Conservation (phyloP, 1,140 invertebrate species). For the Rhagoletis zephyria region DNA sequence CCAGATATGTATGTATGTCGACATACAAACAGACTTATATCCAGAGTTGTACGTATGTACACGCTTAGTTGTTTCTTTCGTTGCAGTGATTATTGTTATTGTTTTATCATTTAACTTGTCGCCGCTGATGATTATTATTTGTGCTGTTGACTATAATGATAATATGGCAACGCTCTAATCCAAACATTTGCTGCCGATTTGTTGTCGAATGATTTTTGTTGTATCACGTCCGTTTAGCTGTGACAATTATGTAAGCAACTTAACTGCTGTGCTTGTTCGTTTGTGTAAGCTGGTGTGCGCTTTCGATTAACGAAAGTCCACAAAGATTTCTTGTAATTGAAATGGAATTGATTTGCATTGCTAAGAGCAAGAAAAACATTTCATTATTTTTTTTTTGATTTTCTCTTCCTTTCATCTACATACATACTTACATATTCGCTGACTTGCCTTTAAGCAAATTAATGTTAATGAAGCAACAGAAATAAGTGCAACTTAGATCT, state of each 20-base stretch:
- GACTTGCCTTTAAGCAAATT: not conserved
- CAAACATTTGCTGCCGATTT: slow-evolving; percentile 8
- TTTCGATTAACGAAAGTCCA: slow-evolving; percentile 38
- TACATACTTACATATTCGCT: not conserved
- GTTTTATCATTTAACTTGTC: not conserved
- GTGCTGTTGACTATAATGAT: not conserved
- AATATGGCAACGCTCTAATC: slow-evolving; percentile 1
- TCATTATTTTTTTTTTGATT: not conserved
- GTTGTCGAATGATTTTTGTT: slow-evolving; percentile 1
- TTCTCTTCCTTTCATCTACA: not conserved
- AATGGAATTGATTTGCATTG: slow-evolving; percentile 32
- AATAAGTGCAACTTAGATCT: not conserved
- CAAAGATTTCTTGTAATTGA: slow-evolving; percentile 36
- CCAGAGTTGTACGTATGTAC: not conserved
- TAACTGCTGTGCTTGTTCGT: too few relatives aligned
- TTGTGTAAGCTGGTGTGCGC: not conserved
- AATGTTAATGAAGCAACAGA: not conserved
- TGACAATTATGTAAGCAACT: too few relatives aligned
- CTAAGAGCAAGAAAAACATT: slow-evolving; percentile 14
- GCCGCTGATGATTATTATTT: not conserved
- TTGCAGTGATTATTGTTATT: not conserved
- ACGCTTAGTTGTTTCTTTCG: not conserved
- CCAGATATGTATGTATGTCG: too few relatives aligned
- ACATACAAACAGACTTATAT: not conserved
- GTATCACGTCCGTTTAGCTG: too few relatives aligned